Percentiles rank a stretch among this genome's conserved stretches.
These are phyloP conservation scores for Meteorus sp. DNA, from an alignment of 1,140 invertebrate species.

Conservation along the genomic window DNA sequence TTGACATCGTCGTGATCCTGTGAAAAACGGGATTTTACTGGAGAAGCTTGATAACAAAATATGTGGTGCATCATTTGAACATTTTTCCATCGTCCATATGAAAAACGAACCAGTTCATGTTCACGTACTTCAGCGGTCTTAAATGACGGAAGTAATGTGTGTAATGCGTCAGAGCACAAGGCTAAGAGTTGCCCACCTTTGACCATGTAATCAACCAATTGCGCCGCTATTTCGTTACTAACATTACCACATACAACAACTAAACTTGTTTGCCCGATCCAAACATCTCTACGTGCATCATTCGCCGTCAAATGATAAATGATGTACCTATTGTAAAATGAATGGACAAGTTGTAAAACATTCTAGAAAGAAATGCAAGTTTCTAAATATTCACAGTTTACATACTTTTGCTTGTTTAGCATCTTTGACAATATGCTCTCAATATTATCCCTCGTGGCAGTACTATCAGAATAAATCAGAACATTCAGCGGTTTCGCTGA, in stretches of 20 bases:
- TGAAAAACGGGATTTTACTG: constrained; percentile 76
- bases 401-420: constrained; percentile 71
- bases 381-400: too few species aligned
- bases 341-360: too few species aligned
- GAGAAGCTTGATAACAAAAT: constrained; percentile 84
- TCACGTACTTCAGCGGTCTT: constrained; percentile 81
- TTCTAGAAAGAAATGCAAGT: too few species aligned
- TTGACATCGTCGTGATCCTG: constrained; percentile 65
- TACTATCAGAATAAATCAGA: constrained; percentile 79
- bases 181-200: constrained; percentile 77
- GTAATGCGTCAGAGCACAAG: constrained; percentile 79
- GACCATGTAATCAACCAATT: constrained; percentile 73
- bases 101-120: constrained; percentile 79
- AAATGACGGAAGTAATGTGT: constrained; percentile 76
- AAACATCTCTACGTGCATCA: constrained; percentile 65
- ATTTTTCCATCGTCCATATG: constrained; percentile 79
- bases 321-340: constrained; percentile 66
- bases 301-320: constrained; percentile 71
- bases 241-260: constrained; percentile 79
- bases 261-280: constrained; percentile 72
- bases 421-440: constrained; percentile 68
- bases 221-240: constrained; percentile 64
- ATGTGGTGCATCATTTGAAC: constrained; percentile 85
- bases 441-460: constrained; percentile 71
- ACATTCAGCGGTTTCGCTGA: constrained; percentile 76